phyloP scores from a whole-genome alignment of 1,140 invertebrate genomes.

The Lepidotrigona ventralis region DNA sequence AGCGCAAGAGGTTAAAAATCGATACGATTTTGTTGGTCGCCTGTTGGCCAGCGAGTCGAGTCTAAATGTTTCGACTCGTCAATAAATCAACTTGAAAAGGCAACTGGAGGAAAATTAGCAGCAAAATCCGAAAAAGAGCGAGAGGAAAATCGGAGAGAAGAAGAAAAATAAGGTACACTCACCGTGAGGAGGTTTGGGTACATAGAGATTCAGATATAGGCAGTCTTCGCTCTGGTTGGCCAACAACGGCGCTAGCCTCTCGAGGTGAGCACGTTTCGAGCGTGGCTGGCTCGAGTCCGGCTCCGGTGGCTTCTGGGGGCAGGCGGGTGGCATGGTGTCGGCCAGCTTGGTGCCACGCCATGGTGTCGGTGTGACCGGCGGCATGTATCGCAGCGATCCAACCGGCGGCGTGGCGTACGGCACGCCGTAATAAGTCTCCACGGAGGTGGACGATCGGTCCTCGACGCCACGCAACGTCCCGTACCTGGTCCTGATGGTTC shows the following conservation, averaged over 20 bases:
- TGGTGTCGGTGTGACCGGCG: slow-evolving; percentile 93
- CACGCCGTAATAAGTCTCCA: slow-evolving; percentile 97
- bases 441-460: slow-evolving; percentile 87
- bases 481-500: slow-evolving; percentile 92
- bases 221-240: slow-evolving; percentile 98
- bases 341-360: slow-evolving; percentile 91
- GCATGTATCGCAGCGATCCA: slow-evolving; percentile 93
- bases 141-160: too few species aligned
- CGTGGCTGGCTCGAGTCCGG: slow-evolving; percentile 89
- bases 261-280: slow-evolving; percentile 89
- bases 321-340: slow-evolving; percentile 91
- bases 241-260: slow-evolving; percentile 89
- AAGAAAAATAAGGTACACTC: slow-evolving; percentile 73
- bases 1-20: too few species aligned
- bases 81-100: too few species aligned
- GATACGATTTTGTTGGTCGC: too few species aligned
- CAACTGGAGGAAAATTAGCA: too few species aligned
- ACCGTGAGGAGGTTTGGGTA: slow-evolving; percentile 88
- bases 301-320: slow-evolving; percentile 90
- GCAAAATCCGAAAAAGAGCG: too few species aligned
- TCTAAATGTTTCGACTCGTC: too few species aligned
- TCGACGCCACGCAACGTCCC: slow-evolving; percentile 91
- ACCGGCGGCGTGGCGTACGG: slow-evolving; percentile 94
- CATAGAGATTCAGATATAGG: slow-evolving; percentile 97
- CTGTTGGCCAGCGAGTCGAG: too few species aligned